Base-by-base conservation (phyloP, 2,888 invertebrate species). In the Sclerodermus sp. region DNA sequence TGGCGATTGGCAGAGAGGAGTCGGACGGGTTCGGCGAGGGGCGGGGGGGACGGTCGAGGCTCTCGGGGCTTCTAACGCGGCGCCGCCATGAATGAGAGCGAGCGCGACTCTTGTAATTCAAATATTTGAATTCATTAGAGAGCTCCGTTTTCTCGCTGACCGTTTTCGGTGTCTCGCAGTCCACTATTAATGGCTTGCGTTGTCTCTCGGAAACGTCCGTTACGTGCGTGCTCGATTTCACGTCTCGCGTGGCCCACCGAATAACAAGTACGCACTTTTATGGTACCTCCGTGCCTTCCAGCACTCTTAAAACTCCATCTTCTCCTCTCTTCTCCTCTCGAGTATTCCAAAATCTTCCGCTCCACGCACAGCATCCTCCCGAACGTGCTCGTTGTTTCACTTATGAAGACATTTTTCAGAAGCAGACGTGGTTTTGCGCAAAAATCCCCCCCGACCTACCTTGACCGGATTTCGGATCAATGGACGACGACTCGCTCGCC, bases 61-160 rank as follows among this genome's bases (percentile, higher is more conserved):
- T 34, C 57, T 43, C 51, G 57, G 55, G 53, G 49, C 58, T 55
- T 60, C 57, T 59, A 61, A 57, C 53, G 57, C 61, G 51, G 55
- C 61, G 57, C 64, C 61, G 64, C 58, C 64, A 64, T 63, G 58
- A 64, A 65, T 65, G 65, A 58, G 63, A 49, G 47, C 64, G 60
- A 48, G 49, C 64, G 55, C 55, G 60, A 60, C 60, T 62, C 63
- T 60, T 60, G 65, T 62, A 65, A 62, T 66, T 67, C 62, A 62
- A 65, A 70, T 67, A 71, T 71, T 70, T 68, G 66, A 68, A 71
- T 71, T 71, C 69, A 61, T 70, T 64, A 63, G 62, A 51, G 53
- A 56, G 60, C 41, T 45, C 57, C 47, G 23, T 17, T 23, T 23
- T 23, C 23, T 23, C 14, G 48, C 39, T 49, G 36, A 12, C 44